Base-by-base conservation (phyloP, 2,888 invertebrate genomes). In the Ypsolopha scabrella region DNA sequence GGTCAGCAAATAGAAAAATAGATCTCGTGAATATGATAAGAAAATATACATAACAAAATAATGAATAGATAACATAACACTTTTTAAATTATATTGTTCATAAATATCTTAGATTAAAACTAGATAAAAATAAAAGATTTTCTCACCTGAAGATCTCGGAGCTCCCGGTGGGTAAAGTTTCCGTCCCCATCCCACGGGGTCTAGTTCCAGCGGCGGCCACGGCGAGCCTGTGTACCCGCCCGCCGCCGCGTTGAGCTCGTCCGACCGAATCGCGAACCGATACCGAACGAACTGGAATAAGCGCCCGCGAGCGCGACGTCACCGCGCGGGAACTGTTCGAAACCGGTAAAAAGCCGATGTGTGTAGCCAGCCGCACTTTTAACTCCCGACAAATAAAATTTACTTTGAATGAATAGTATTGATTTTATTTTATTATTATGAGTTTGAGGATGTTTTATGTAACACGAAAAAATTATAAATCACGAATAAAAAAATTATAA, bases 151-250 rank as follows among this genome's bases (percentile, higher is more conserved):
- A 60, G 89, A 87, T 62, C 90, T 80, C 60, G 91, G 90, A 62
- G 91, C 92, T 62, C 91, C 89, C 64, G 92, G 89, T 65, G 93
- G 92, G 76, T 93, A 93, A 64, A 93, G 87, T 78, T 93, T 93
- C 65, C 93, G 90, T 59, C 93, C 93, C 93, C 93, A 93, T 81
- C 90, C 90, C 78, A 91, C 90, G 73, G 91, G 91, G 87, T 93
- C 93, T 81, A 93, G 88, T 72, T 91, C 91, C 58, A 90, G 87
- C 72, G 92, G 92, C 73, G 93, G 92, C 93, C 92, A 93, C 83
- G 93, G 92, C 80, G 92, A 92, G 81, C 93, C 92, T 88, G 92
- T 90, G 87, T 91, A 92, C 74, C 91, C 91, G 87, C 91, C 90
- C 88, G 90, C 88, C 85, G 89, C 90, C 77, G 90, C 88, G 85